Percentiles rank a stretch among this genome's conserved stretches.
phyloP scores from a whole-genome alignment of 2,888 invertebrate genomes.

The Heteromurus nitidus region DNA sequence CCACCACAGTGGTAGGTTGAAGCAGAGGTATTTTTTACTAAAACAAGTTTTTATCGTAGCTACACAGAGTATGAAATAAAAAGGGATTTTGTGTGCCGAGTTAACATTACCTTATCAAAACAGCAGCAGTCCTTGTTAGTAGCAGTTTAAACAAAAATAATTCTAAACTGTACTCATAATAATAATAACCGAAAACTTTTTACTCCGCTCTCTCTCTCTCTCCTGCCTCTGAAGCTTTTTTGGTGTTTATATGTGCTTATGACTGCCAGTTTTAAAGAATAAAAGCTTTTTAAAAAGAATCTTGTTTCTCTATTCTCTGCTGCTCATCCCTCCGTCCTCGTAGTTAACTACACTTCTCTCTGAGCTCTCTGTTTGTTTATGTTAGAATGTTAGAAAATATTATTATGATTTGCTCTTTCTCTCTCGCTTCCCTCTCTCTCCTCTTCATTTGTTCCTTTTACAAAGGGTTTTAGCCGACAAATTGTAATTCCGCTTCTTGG shows the following conservation, averaged over 20 bases:
- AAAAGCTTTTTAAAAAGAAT: conserved; percentile 51
- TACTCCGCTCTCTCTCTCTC: conserved; percentile 6
- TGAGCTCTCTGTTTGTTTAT: conserved; percentile 52
- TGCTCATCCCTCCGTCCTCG: conserved; percentile 20
- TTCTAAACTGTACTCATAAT: conserved; percentile 60
- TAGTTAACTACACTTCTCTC: too few relatives aligned
- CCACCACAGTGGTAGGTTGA: too few relatives aligned
- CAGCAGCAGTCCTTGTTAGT: conserved; percentile 50
- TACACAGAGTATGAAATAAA: not conserved
- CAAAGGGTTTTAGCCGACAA: conserved; percentile 49
- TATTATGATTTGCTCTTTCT: conserved; percentile 52
- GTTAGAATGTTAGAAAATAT: conserved; percentile 56
- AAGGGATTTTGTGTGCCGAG: not conserved
- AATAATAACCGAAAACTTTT: conserved; percentile 50
- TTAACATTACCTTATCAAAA: conserved; percentile 41
- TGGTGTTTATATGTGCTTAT: too few relatives aligned
- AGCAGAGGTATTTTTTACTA: too few relatives aligned
- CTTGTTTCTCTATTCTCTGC: conserved; percentile 27
- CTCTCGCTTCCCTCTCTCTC: conserved; percentile 20
- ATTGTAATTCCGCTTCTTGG: conserved; percentile 47
- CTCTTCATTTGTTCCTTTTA: conserved; percentile 51
- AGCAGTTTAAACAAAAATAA: conserved; percentile 61
- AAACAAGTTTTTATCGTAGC: not conserved
- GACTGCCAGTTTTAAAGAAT: conserved; percentile 28
- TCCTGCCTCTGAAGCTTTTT: conserved; percentile 1